Conservation (phyloP, 2,888 invertebrate genomes). For the Erannis defoliaria region DNA sequence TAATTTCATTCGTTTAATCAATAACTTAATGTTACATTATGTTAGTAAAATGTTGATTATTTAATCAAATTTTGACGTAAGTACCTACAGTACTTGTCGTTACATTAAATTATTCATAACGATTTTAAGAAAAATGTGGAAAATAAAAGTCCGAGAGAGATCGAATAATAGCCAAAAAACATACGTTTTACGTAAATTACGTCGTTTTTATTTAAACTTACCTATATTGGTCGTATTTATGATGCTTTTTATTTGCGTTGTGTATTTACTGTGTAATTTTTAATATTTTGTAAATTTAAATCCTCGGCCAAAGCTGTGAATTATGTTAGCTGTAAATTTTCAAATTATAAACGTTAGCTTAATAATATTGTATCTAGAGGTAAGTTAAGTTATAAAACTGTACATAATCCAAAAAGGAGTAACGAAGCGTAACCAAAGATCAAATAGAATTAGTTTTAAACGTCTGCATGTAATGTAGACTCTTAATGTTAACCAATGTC, state of each 20-base stretch:
- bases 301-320: constrained; percentile 55
- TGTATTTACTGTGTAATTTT: constrained; percentile 17
- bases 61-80: too few relatives aligned
- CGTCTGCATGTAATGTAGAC: constrained; percentile 35
- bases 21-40: too few relatives aligned
- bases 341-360: constrained; percentile 27
- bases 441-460: constrained; percentile 16
- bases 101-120: too few relatives aligned
- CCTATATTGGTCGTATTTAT: background rate
- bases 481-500: background rate
- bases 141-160: background rate
- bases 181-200: background rate
- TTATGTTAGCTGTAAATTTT: constrained; percentile 57
- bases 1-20: too few relatives aligned
- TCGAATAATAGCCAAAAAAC: too few relatives aligned
- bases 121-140: too few relatives aligned
- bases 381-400: constrained; percentile 30
- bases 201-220: background rate
- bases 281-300: constrained; percentile 36
- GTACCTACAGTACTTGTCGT: too few relatives aligned
- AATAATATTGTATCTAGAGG: constrained; percentile 1
- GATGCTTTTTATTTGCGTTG: background rate
- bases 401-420: constrained; percentile 32
- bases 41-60: too few relatives aligned
- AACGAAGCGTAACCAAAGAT: constrained; percentile 37